A percentile compares a stretch with the other conserved stretches of the same genome.
These are phyloP conservation scores for Camarhynchus parvulus DNA, from an alignment of 2,113 vertebrate species.

Conservation along the genomic window DNA sequence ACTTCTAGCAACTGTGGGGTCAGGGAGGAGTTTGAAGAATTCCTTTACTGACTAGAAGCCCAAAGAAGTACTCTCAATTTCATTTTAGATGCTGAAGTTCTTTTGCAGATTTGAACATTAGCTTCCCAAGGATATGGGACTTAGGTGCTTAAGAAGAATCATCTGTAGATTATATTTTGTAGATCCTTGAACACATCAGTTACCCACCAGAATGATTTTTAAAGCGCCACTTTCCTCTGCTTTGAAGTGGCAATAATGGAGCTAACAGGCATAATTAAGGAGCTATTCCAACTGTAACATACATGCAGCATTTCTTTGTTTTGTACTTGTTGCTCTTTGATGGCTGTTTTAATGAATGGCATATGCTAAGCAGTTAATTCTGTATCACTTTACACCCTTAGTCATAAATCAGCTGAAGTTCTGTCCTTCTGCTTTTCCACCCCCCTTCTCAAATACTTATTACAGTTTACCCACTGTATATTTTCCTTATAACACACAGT, in stretches of 20 bases:
- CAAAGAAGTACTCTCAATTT: background rate
- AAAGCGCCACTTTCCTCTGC: background rate
- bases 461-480: background rate
- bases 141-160: background rate
- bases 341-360: conserved; percentile 13
- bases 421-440: background rate
- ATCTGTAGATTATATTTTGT: background rate
- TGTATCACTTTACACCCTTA: background rate
- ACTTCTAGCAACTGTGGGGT: background rate
- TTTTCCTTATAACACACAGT: background rate
- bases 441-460: background rate
- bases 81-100: background rate
- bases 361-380: conserved; percentile 5
- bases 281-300: background rate
- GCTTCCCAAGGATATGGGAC: background rate
- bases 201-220: background rate
- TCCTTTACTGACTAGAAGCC: background rate
- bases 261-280: background rate
- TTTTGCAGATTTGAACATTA: background rate
- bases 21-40: background rate
- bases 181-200: background rate
- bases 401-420: background rate
- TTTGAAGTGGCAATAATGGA: background rate
- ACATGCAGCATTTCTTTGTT: background rate
- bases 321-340: background rate